Conservation (phyloP, 2,888 invertebrate genomes). For the Acanthopleura granulata region DNA sequence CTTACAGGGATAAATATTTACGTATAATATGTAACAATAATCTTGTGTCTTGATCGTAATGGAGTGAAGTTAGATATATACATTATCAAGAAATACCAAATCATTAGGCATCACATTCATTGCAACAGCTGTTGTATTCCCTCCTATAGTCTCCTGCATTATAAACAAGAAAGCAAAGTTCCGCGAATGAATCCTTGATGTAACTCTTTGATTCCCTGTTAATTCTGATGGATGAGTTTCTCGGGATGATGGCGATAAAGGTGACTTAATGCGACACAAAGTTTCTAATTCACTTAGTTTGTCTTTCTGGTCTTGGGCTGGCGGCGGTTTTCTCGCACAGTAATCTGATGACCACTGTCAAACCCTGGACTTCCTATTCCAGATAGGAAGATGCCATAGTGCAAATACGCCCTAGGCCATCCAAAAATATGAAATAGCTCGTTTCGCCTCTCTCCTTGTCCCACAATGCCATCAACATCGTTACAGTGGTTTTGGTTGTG, state of each 20-base stretch:
- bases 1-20: background rate
- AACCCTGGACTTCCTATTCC: conserved; percentile 9
- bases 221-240: too few species aligned
- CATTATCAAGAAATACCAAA: background rate
- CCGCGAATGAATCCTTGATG: too few species aligned
- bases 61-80: too few species aligned
- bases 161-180: too few species aligned
- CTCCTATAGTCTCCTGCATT: too few species aligned
- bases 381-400: background rate
- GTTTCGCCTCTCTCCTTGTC: background rate
- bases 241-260: too few species aligned
- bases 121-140: too few species aligned
- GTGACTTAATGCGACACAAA: conserved; percentile 1
- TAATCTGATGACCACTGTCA: conserved; percentile 12
- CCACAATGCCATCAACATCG: conserved; percentile 1
- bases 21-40: background rate
- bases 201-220: too few species aligned
- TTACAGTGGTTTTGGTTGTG: background rate
- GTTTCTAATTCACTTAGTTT: conserved; percentile 18
- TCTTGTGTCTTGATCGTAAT: too few species aligned
- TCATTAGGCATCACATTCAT: background rate
- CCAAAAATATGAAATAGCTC: conserved; percentile 6
- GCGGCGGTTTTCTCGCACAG: background rate
- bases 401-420: background rate
- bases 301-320: background rate